Evolutionary conservation across 1,140 invertebrate genomes (phyloP), one percentile per base, ranked within the genome.

Genomic region (Apocrypta bakeri): DNA sequence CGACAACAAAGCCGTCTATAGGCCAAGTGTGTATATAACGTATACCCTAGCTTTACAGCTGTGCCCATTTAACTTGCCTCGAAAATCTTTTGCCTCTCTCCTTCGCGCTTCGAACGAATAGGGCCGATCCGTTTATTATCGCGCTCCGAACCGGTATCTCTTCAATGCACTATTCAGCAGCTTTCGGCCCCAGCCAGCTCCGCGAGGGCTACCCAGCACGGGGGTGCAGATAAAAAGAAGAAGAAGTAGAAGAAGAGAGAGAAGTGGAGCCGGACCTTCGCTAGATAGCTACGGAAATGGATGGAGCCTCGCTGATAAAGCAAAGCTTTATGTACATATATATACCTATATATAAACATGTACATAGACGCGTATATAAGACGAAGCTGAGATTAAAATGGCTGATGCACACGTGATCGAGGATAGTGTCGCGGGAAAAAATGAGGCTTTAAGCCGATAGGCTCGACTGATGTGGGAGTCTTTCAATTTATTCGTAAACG

Each of bases 111-210:
- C 25, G 24, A 7, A 61, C 63, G 25, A 25, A 66, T 14, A 27
- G n/a, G 63, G 63, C 25, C 63, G 81, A 85, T 83, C 83, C 83
- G 78, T 82, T 84, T 85, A 84, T 84, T 83, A 84, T 73, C 72
- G 72, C 48, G 63, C 71, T 37, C 3, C 33, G 33, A 37, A 37
- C 69, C 79, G 56, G 83, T 83, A 85, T 84, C 64, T 84, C 31
- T 72, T 85, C 81, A 81, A 84, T 84, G 76, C 79, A 84, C 79
- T 74, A 83, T 81, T 75, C 64, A 29, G 81, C 56, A 61, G 84
- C 72, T 85, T 81, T 75, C 8, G 83, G 82, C 82, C 25, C 9
- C 12, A 75, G 72, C 48, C 24, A 40, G 21, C 73, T 37, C 33
- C 3, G 2, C 33, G 3, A 77, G 24, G 63, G 11, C 37, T 66